Evolutionary conservation across 2,888 invertebrate species (phyloP), one percentile per base, ranked within the genome.

Genomic region (Pyrochroa serraticornis): DNA sequence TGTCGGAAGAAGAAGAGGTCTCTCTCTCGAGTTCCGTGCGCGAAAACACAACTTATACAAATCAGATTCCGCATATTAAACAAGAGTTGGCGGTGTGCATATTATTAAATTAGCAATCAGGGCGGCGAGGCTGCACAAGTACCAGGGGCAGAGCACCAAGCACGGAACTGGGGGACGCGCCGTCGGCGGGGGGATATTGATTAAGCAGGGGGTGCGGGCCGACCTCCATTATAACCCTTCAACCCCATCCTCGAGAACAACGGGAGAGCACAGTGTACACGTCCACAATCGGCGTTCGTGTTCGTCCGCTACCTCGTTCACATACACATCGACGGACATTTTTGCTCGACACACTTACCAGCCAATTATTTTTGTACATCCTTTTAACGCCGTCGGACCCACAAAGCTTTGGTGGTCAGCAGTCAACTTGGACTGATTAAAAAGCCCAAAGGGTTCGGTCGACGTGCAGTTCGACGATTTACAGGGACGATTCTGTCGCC

Each of bases 1-100:
- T 30, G 46, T 36, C 36, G 34, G 37, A 38, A 22, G 30, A 39
- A 49, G 41, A 41, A 10, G n/a, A 37, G 22, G 42, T 35, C n/a
- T 50, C 34, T 30, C 41, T 33, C 39, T 30, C 22, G 36, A 51
- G 51, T 44, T 44, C 32, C 35, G 33, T 33, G 46, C 38, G 54
- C 47, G 56, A 60, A 53, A 53, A 47, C 52, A 51, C 60, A 81
- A 81, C 81, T 81, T 81, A 81, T 79, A 81, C 81, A 81, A 82
- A 82, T 82, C 81, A 80, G 81, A 82, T 80, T 79, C 78, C 77
- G 75, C 75, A 79, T 74, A 77, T 75, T 76, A 77, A 76, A 77
- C 77, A 75, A 74, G 75, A 76, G 73, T 74, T 75, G 75, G 75
- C 74, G 76, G 76, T 75, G 74, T 76, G 75, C 75, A 75, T 77